Conservation (phyloP, 2,888 invertebrate species). For the Bombyx huttoni region DNA sequence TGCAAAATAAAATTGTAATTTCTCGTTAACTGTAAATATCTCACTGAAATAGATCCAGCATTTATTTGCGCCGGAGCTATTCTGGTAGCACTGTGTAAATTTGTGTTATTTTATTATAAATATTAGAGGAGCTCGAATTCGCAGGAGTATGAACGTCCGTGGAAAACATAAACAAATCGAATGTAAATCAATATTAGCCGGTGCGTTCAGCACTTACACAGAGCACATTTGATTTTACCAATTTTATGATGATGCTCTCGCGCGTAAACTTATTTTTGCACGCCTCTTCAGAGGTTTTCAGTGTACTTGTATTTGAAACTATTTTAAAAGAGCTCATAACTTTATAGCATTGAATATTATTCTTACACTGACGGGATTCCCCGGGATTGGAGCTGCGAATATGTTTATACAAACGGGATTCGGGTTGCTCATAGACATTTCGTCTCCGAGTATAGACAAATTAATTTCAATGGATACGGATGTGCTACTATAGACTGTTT, state of each 20-base stretch:
- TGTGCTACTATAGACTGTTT: no score
- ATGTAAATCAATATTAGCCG: conserved; percentile 55
- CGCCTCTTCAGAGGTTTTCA: not conserved
- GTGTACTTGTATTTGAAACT: not conserved
- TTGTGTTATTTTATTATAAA: conserved; percentile 37
- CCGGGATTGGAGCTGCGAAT: no score
- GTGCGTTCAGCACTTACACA: conserved; percentile 25
- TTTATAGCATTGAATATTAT: no score
- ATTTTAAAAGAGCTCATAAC: not conserved
- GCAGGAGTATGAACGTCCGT: conserved; percentile 52
- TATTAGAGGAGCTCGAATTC: conserved; percentile 32
- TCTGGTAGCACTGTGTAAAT: conserved; percentile 28
- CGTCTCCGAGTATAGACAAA: no score
- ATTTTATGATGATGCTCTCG: conserved; percentile 57
- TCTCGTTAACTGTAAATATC: conserved; percentile 11
- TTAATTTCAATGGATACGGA: no score
- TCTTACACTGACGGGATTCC: no score
- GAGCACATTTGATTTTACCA: conserved; percentile 42
- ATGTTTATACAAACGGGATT: no score
- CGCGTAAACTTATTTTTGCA: conserved; percentile 38
- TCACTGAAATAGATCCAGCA: conserved; percentile 19
- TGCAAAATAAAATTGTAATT: conserved; percentile 15
- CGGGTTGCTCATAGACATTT: no score
- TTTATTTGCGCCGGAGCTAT: conserved; percentile 24
- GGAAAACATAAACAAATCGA: conserved; percentile 45